Percentiles rank a stretch among this genome's conserved stretches.
phyloP scores from a whole-genome alignment of 35 echinoderm and acorn worm genomes.

The Heliocidaris tuberculata region DNA sequence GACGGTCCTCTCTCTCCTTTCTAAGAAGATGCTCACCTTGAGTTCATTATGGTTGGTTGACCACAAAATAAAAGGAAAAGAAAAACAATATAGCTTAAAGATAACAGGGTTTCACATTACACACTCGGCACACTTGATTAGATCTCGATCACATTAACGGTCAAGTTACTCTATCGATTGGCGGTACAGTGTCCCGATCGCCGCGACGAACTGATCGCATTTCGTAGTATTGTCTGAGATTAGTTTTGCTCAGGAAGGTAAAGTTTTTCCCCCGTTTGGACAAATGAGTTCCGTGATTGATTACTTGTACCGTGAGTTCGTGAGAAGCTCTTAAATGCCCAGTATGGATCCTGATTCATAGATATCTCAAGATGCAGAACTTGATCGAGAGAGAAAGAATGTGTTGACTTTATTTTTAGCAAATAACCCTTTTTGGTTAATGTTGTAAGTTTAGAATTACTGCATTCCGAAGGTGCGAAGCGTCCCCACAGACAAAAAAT shows the following conservation, averaged over 20 bases:
- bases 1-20: not conserved
- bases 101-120: constrained; percentile 5
- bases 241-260: not conserved
- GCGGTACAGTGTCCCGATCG: not conserved
- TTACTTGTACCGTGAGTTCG: not conserved
- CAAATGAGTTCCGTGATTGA: not conserved
- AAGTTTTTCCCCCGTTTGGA: not conserved
- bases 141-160: not conserved
- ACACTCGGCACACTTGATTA: not conserved
- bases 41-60: not conserved
- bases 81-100: not conserved
- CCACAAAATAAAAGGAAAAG: too few species aligned
- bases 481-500: too few species aligned
- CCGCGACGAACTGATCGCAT: not conserved
- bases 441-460: not conserved
- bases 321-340: not conserved
- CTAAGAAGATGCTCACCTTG: not conserved
- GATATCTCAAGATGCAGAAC: not conserved
- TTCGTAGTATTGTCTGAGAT: not conserved
- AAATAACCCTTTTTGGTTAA: not conserved
- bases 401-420: not conserved
- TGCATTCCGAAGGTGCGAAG: too few species aligned
- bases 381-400: not conserved
- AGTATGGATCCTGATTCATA: not conserved
- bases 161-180: not conserved